These are phyloP conservation scores for Ormia ochracea DNA, from an alignment of 2,888 invertebrate species.

Conservation along the genomic window DNA sequence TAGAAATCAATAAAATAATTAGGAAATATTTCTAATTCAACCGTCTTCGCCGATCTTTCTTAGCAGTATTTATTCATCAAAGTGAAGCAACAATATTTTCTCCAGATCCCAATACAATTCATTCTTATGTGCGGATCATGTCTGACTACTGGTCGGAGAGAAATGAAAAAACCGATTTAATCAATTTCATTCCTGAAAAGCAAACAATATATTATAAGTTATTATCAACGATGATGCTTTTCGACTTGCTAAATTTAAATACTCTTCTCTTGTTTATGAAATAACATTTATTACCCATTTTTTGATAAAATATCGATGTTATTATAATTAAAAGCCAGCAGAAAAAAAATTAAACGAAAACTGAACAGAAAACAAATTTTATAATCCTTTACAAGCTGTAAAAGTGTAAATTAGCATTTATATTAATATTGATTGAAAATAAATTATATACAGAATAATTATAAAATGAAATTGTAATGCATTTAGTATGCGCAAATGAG, in stretches of 20 bases:
- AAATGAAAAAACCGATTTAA: no score
- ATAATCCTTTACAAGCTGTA: constrained; percentile 18
- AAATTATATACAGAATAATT: neutral
- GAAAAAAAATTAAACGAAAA: neutral
- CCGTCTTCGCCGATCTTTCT: no score
- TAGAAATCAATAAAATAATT: no score
- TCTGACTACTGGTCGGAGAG: no score
- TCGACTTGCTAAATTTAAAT: neutral
- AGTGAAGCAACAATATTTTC: no score
- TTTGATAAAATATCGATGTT: neutral
- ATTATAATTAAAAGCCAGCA: neutral
- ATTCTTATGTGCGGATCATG: no score
- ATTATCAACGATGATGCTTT: neutral
- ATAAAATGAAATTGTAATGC: neutral
- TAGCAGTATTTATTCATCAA: no score
- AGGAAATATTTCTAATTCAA: no score
- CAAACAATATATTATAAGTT: no score
- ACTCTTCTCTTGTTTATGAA: neutral
- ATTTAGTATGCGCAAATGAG: constrained; percentile 25
- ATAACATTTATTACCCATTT: constrained; percentile 4
- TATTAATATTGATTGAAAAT: constrained; percentile 16
- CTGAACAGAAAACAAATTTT: neutral
- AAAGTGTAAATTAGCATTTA: constrained; percentile 23
- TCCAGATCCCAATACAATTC: no score
- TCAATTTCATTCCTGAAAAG: no score